Base-by-base conservation (phyloP, 2,797 vertebrate genomes). In the Lutra lutra region DNA sequence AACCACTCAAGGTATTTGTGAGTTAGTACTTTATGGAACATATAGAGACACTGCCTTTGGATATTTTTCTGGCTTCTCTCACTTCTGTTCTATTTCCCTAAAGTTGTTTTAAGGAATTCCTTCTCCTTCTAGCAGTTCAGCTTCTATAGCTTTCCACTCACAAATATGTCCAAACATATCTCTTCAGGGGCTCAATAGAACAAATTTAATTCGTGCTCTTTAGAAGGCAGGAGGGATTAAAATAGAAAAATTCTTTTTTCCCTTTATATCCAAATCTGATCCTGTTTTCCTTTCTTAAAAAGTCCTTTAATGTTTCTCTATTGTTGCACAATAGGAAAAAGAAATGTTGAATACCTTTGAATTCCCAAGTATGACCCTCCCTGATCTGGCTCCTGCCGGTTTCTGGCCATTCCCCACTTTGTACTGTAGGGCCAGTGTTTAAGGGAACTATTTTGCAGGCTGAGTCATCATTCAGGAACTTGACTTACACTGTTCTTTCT, bases 161-260 rank as follows among this genome's bases (percentile, higher is more conserved):
- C 35, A 56, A 72, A 88, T 84, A n/a, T 80, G 20, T 60, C 38
- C 7, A 70, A 60, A 38, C 58, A 82, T 43, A 75, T 84, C 7
- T 91, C 64, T 88, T 85, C 32, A 94, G 83, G 62, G 56, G 12
- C 51, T 85, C 89, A 95, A 48, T 4, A 40, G 78, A 89, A 83
- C 54, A 64, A 91, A 94, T 79, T 83, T 86, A 60, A 77, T 64
- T 85, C 40, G 58, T 43, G 35, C n/a, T 78, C 2, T 88, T 92
- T 94, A 88, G 40, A 88, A 91, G 18, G 29, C 27, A 84, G 54
- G 43, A 79, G 83, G 48, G 46, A 85, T 88, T 95, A 89, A 97
- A 72, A 77, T 73, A 91, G 60, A 85, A 88, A 89, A 58, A 8
- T 14, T 48, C 46, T 23, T n/a, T 72, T 46, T 25, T 13, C 7